Evolutionary conservation across 2,888 invertebrate genomes (phyloP), one percentile per base, ranked within the genome.

Genomic region (Diploptera punctata): DNA sequence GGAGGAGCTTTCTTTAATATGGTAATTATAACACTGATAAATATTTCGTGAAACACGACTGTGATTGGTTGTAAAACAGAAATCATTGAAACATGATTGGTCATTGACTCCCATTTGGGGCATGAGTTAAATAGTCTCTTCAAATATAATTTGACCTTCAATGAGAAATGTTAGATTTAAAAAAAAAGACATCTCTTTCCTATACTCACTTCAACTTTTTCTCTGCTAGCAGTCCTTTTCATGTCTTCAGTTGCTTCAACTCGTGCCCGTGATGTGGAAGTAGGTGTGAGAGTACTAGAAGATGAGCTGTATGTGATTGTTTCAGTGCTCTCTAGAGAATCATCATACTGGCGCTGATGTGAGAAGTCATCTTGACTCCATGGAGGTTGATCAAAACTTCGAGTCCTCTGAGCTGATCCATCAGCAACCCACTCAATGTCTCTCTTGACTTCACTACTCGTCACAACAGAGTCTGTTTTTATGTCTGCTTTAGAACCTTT

Each of bases 401-500:
- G 44, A 49, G 75, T 38, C 69, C 57, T 68, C 70, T 74, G 71
- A 65, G 54, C 71, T 57, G 73, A 60, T 21, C 68, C 73, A 5
- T 76, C 70, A n/a, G 69, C 43, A 38, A 61, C 44, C 52, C 52
- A 44, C 3, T 54, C 52, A 16, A 44, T 52, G 67, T 76, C 71
- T 13, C 61, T 68, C 26, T 71, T 69, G 65, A 21, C 60, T 18
- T 18, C 49, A 18, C 21, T 3, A 5, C 9, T 9, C 10, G 13
- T 21, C 1, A 3, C 13, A 13, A 21, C 9, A 0, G 52, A 52
- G 1, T 52, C 3, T 5, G 7, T 21, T n/a, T n/a, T n/a, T n/a
- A n/a, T n/a, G n/a, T n/a, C n/a, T n/a, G n/a, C n/a, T n/a, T 68
- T 62, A 68, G 73, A 9, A 38, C 71, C 57, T 76, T 73, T 21